Evolutionary conservation across 2,888 invertebrate genomes (phyloP).

Genomic region (Meiosimyza decipiens): DNA sequence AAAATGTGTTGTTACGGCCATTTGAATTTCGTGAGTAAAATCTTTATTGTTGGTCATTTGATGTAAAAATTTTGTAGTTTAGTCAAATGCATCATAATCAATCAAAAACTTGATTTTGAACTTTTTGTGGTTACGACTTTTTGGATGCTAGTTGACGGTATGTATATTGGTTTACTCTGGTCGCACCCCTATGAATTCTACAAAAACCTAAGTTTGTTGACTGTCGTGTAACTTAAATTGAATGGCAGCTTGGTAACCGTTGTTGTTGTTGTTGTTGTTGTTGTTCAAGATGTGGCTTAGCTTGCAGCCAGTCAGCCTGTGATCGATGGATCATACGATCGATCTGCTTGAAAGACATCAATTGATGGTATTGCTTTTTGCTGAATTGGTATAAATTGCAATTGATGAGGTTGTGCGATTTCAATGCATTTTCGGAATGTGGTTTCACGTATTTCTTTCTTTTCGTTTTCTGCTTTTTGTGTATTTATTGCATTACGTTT

Average conservation of each 20-base stretch:
- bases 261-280: neutral
- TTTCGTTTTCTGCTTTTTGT: conserved; percentile 18
- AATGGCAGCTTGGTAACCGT: neutral
- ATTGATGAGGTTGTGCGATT: conserved; percentile 45
- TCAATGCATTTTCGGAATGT: conserved; percentile 29
- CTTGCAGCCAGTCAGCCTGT: conserved; percentile 4
- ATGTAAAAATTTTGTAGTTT: too few relatives aligned
- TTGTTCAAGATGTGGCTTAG: conserved; percentile 1
- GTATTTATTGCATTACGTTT: conserved; percentile 26
- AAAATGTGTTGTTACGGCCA: too few relatives aligned
- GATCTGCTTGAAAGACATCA: conserved; percentile 36
- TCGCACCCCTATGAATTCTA: too few relatives aligned
- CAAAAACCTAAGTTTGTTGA: conserved; percentile 1
- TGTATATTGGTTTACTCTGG: too few relatives aligned
- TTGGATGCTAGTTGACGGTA: too few relatives aligned
- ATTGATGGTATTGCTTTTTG: conserved; percentile 51
- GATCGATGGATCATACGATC: conserved; percentile 36
- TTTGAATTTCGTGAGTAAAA: too few relatives aligned
- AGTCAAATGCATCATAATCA: too few relatives aligned
- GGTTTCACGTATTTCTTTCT: conserved; percentile 17
- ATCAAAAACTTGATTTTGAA: too few relatives aligned
- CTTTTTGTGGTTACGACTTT: too few relatives aligned
- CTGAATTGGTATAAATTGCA: conserved; percentile 50
- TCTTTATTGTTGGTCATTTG: too few relatives aligned
- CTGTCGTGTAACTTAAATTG: conserved; percentile 14